A percentile compares a stretch with the other conserved stretches of the same genome.
Evolutionary conservation across 2,888 invertebrate species (phyloP).

Genomic region (Drosophila austrosaltans): DNA sequence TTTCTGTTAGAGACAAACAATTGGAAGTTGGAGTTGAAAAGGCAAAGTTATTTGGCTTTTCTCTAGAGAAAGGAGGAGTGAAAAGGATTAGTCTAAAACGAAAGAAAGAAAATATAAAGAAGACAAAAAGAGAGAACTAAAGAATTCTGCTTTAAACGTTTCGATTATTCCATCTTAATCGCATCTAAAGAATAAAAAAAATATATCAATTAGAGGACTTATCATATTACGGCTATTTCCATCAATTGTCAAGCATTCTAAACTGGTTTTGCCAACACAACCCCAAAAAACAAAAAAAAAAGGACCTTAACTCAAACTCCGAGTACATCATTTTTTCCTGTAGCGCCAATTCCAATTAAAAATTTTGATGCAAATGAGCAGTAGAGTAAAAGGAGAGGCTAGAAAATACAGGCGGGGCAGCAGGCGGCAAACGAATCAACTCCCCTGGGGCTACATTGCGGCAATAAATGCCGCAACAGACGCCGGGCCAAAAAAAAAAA

Average conservation of each 20-base stretch:
- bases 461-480: constrained; percentile 75
- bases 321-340: neutral
- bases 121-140: neutral
- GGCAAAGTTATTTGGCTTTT: neutral
- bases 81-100: neutral
- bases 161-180: neutral
- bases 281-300: neutral
- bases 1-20: neutral
- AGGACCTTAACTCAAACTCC: neutral
- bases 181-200: neutral
- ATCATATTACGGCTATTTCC: constrained; percentile 10
- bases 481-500: constrained; percentile 33
- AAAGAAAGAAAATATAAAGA: neutral
- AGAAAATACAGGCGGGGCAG: neutral
- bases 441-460: constrained; percentile 56
- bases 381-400: constrained; percentile 7
- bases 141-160: neutral
- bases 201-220: constrained; percentile 14
- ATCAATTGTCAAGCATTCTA: constrained; percentile 30
- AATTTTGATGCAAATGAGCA: constrained; percentile 75
- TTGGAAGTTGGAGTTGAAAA: neutral
- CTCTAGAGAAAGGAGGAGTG: neutral
- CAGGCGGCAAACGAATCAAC: constrained; percentile 50
- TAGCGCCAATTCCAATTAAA: constrained; percentile 69
- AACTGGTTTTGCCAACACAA: neutral